These are phyloP conservation scores for Perdita meconis DNA, from an alignment of 2,888 invertebrate genomes.

Conservation along the genomic window DNA sequence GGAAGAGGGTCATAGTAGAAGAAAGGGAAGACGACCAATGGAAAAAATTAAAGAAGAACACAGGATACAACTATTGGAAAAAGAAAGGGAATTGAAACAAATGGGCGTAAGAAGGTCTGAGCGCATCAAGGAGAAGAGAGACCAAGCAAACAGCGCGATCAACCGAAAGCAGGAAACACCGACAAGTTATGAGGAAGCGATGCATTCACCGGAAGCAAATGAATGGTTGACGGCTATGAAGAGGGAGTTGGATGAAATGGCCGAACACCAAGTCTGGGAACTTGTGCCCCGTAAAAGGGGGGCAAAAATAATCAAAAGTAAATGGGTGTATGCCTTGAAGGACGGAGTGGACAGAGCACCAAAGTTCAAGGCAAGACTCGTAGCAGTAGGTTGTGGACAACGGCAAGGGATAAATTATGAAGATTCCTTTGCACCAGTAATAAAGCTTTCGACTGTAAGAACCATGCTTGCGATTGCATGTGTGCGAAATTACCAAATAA, in stretches of 20 bases:
- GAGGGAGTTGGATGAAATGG: neutral
- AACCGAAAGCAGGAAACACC: neutral
- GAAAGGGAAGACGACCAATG: neutral
- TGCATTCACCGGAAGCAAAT: neutral
- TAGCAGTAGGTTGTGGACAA: slow-evolving; percentile 25
- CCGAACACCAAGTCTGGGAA: neutral
- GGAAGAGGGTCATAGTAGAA: neutral
- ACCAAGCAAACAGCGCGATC: neutral
- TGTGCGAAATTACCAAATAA: neutral
- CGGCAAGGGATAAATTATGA: slow-evolving; percentile 9
- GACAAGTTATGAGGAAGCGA: neutral
- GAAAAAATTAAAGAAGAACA: neutral
- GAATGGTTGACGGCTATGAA: slow-evolving; percentile 24
- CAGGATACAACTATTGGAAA: neutral
- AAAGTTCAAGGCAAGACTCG: neutral
- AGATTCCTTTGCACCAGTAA: neutral
- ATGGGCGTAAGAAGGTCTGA: neutral
- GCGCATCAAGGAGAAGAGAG: neutral
- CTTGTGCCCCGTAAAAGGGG: neutral
- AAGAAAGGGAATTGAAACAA: neutral
- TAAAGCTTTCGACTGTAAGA: neutral
- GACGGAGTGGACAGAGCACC: neutral
- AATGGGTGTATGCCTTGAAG: neutral
- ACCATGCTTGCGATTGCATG: too few species aligned
- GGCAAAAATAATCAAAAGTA: neutral